phyloP scores from a whole-genome alignment of 2,113 vertebrate genomes.

The Oncorhynchus gorbuscha region DNA sequence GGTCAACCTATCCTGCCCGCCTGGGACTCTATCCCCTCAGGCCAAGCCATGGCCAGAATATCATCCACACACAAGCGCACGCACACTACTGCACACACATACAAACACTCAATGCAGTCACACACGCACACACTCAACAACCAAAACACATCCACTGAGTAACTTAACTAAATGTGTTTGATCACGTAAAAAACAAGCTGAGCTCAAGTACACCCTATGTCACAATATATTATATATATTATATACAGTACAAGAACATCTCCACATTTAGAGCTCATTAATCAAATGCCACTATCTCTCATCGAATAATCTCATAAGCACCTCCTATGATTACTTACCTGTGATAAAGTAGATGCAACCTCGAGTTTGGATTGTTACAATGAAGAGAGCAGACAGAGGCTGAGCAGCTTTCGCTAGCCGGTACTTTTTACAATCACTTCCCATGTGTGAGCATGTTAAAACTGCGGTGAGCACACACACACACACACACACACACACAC shows the following conservation, averaged over 20 bases:
- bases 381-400: constrained; percentile 13
- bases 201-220: not conserved
- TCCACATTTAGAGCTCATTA: not conserved
- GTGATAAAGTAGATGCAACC: not conserved
- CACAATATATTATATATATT: not conserved
- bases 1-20: constrained; percentile 35
- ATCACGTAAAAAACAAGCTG: not conserved
- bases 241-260: not conserved
- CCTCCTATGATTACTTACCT: not conserved
- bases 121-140: not conserved
- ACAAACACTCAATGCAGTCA: not conserved
- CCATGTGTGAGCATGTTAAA: too few species aligned
- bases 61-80: not conserved
- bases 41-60: constrained; percentile 37
- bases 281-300: not conserved
- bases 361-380: not conserved
- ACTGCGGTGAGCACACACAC: constrained; percentile 4
- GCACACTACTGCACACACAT: constrained; percentile 27
- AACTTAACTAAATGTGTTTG: not conserved
- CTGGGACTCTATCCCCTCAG: constrained; percentile 1
- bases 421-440: constrained; percentile 16
- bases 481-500: not conserved
- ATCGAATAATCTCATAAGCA: not conserved
- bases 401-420: constrained; percentile 1
- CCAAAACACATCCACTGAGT: not conserved